These are phyloP conservation scores for Chaetophractus vellerosus DNA, from an alignment of 2,797 vertebrate genomes.

Conservation along the genomic window DNA sequence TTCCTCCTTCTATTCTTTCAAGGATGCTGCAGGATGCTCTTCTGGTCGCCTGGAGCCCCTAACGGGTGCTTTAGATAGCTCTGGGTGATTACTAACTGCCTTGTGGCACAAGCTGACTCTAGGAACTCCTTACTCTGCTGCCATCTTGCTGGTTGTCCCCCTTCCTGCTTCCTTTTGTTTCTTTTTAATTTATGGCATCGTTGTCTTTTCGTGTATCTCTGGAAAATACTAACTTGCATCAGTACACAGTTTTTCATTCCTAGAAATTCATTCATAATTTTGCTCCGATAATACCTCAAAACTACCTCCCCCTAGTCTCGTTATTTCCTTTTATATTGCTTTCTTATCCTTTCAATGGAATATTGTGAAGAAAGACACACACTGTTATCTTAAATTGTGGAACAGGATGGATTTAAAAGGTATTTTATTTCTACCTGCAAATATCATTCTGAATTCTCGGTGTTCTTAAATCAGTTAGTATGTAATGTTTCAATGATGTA, in stretches of 20 bases:
- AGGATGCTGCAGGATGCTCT: no score
- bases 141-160: no score
- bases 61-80: no score
- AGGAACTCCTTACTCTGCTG: no score
- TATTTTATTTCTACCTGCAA: slow-evolving; percentile 57
- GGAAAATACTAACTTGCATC: neutral
- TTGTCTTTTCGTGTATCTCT: neutral
- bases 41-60: no score
- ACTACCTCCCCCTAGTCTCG: neutral
- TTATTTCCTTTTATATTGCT: neutral
- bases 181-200: neutral
- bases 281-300: neutral
- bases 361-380: neutral
- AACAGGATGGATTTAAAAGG: neutral
- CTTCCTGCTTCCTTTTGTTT: neutral
- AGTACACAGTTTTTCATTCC: neutral
- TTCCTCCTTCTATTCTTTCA: no score
- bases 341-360: neutral
- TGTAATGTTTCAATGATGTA: neutral
- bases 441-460: neutral
- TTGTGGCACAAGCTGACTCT: no score
- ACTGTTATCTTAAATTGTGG: slow-evolving; percentile 6
- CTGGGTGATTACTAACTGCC: no score
- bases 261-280: neutral
- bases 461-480: neutral